Conservation (phyloP, 2,797 vertebrate genomes). For the Lateolabrax maculatus region DNA sequence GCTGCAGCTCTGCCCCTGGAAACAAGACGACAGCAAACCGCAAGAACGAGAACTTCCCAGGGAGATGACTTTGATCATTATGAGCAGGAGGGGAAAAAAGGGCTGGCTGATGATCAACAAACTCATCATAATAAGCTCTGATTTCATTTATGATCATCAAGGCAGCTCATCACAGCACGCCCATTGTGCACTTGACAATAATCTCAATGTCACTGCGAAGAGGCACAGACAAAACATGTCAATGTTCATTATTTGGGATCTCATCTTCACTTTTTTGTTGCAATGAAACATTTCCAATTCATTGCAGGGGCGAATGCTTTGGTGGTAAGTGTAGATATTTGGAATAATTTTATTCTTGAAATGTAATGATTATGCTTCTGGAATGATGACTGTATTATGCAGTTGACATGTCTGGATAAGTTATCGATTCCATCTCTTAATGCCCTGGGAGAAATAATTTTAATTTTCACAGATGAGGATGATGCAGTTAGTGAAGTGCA, state of each 20-base stretch:
- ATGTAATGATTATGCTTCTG: constrained; percentile 39
- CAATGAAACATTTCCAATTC: constrained; percentile 47
- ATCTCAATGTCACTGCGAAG: constrained; percentile 33
- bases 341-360: constrained; percentile 30
- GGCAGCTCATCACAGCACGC: constrained; percentile 53
- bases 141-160: constrained; percentile 66
- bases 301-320: constrained; percentile 30
- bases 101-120: constrained; percentile 46
- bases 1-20: constrained; percentile 56
- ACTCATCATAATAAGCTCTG: constrained; percentile 53
- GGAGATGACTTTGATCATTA: constrained; percentile 68
- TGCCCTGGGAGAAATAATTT: constrained; percentile 37
- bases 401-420: constrained; percentile 34
- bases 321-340: constrained; percentile 43
- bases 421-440: constrained; percentile 40
- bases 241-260: constrained; percentile 48
- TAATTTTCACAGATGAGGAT: constrained; percentile 43
- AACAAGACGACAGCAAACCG: constrained; percentile 35
- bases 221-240: constrained; percentile 52
- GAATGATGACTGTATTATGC: constrained; percentile 50
- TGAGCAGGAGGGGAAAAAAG: neutral
- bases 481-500: constrained; percentile 26
- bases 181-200: constrained; percentile 51
- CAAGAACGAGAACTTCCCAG: constrained; percentile 36
- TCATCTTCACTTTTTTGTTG: constrained; percentile 15